These are phyloP conservation scores for Tetraneura akinire DNA, from an alignment of 1,140 invertebrate genomes.

Conservation along the genomic window DNA sequence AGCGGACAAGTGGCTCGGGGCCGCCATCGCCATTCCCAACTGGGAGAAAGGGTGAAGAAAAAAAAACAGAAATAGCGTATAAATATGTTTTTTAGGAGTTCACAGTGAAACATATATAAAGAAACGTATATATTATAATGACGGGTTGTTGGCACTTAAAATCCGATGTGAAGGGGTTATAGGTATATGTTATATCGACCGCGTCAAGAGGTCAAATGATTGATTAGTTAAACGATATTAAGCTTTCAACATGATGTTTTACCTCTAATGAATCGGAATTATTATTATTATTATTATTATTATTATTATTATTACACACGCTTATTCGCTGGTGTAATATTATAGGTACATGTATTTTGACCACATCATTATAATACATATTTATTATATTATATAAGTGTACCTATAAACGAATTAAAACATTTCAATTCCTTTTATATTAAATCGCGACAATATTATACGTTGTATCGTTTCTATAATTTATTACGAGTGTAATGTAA, in stretches of 20 bases:
- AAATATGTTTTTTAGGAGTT: conserved; percentile 16
- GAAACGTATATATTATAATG: not conserved
- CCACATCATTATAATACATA: not conserved
- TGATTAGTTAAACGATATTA: conserved; percentile 39
- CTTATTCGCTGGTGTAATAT: too few species aligned
- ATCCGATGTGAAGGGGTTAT: not conserved
- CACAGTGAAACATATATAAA: not conserved
- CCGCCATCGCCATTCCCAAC: not conserved
- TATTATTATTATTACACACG: too few species aligned
- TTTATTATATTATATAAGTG: too few species aligned
- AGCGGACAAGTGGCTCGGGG: conserved; percentile 15
- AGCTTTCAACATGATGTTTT: conserved; percentile 20
- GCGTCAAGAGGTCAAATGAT: conserved; percentile 47
- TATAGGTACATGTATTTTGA: not conserved
- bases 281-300: too few species aligned
- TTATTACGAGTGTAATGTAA: too few species aligned
- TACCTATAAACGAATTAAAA: too few species aligned
- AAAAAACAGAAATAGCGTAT: not conserved
- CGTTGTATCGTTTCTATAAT: too few species aligned
- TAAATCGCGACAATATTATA: too few species aligned
- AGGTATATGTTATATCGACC: conserved; percentile 30
- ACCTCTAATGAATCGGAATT: not conserved
- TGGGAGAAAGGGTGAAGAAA: not conserved
- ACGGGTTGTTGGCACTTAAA: conserved; percentile 38
- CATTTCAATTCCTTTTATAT: too few species aligned